These are phyloP conservation scores for Pelusios castaneus DNA, from an alignment of 2,113 vertebrate genomes.

Conservation along the genomic window DNA sequence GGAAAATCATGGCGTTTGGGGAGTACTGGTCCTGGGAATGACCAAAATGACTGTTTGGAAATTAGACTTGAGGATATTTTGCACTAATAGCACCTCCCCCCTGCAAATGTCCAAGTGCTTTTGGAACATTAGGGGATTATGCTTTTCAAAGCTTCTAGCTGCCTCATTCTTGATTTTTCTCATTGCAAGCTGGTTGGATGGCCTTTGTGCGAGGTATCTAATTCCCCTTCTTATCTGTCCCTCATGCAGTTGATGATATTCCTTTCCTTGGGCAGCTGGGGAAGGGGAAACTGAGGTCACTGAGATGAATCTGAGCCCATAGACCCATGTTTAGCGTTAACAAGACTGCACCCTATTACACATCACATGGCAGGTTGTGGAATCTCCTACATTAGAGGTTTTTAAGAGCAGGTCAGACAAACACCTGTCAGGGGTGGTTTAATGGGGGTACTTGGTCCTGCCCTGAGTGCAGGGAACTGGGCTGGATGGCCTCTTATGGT, in stretches of 20 bases:
- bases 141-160: neutral
- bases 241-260: accelerated
- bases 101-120: neutral
- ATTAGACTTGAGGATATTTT: neutral
- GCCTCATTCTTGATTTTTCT: accelerated
- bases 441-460: too few species aligned
- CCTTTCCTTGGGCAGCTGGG: neutral
- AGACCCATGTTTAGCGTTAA: accelerated
- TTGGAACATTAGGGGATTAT: accelerated
- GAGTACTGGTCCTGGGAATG: neutral
- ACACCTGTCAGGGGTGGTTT: too few species aligned
- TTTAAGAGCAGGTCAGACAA: too few species aligned
- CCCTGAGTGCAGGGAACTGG: too few species aligned
- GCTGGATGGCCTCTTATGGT: too few species aligned
- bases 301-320: accelerated
- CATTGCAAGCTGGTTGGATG: accelerated
- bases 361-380: too few species aligned
- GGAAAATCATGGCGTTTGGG: conserved; percentile 4
- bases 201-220: neutral
- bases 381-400: too few species aligned
- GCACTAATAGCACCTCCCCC: accelerated
- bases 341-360: accelerated
- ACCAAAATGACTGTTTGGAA: neutral
- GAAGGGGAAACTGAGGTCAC: accelerated
- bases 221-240: accelerated